Base-by-base conservation (phyloP, 2,797 vertebrate species). In the Pogonophryne albipinna region DNA sequence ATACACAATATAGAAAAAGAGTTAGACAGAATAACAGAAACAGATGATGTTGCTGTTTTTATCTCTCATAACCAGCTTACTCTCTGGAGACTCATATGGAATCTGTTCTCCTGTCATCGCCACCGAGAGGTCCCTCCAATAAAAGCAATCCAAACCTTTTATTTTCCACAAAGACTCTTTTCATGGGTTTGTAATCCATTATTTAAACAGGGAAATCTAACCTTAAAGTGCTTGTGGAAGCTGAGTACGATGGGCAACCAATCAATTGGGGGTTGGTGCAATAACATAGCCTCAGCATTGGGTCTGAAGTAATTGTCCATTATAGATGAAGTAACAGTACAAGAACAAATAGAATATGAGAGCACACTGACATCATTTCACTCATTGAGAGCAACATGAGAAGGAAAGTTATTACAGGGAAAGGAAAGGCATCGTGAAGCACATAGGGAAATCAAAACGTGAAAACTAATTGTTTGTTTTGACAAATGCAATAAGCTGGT, bases 221-320 rank as follows among this genome's bases (percentile, higher is more conserved):
- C 81, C 81, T 85, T 85, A 79, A 88, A 92, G 85, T 87, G 86
- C 88, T 85, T 62, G 84, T 81, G 80, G 76, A 84, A 72, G 79
- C 71, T 27, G 80, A 79, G 80, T 66, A 83, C 80, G 66, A 76
- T 57, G 60, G 66, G 76, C 67, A 82, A 66, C 74, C 83, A 78
- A 89, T 91, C 83, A 89, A 79, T 89, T 76, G 75, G 63, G 57
- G 66, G 53, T 84, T 79, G 46, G 64, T 58, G 73, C 75, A 89
- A 85, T 89, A 87, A 80, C 83, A 78, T 62, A 76, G 85, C 79
- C 75, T 87, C 74, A 82, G 73, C 83, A 69, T 78, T 52, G 68
- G 78, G 67, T 74, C 73, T 86, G 76, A 87, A 85, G 82, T 91
- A 92, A 93, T 89, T 92, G 87, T 80, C 88, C 83, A 90, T 92